These are phyloP conservation scores for Furcula furcula DNA, from an alignment of 2,888 invertebrate species.

Conservation along the genomic window DNA sequence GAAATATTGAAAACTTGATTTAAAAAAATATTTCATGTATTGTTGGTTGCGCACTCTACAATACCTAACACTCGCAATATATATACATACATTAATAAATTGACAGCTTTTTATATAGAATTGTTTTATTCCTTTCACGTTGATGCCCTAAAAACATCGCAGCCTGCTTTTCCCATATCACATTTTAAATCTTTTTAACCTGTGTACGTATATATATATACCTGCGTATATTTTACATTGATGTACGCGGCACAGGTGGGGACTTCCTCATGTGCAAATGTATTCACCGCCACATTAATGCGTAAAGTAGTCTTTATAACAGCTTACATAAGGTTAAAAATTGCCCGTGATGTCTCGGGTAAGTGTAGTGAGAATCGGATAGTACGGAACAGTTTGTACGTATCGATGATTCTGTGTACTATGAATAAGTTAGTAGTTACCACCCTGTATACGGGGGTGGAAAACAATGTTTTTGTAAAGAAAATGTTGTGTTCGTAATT, in stretches of 20 bases:
- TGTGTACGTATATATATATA: constrained; percentile 22
- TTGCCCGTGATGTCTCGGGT: constrained; percentile 8
- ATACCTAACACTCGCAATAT: no score
- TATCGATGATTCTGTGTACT: constrained; percentile 42
- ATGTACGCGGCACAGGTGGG: constrained; percentile 47
- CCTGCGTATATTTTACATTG: constrained; percentile 36
- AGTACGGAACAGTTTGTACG: constrained; percentile 44
- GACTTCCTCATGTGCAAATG: constrained; percentile 29
- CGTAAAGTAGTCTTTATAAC: constrained; percentile 17
- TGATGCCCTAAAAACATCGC: constrained; percentile 3
- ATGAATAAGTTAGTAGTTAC: constrained; percentile 49
- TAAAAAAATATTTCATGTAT: no score
- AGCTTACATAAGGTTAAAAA: constrained; percentile 21
- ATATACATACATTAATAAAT: no score
- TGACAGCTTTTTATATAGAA: no score
- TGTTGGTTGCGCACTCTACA: no score
- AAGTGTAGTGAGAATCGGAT: constrained; percentile 31
- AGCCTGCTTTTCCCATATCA: constrained; percentile 28
- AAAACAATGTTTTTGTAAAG: constrained; percentile 36
- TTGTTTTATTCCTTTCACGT: no score
- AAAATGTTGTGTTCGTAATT: constrained; percentile 30
- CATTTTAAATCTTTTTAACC: constrained; percentile 38
- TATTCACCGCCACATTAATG: constrained; percentile 19
- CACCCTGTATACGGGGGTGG: constrained; percentile 30
- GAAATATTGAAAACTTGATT: no score